A percentile compares a stretch with the other conserved stretches of the same genome.
These are phyloP conservation scores for Synanthedon vespiformis DNA, from an alignment of 2,888 invertebrate genomes.

Conservation along the genomic window DNA sequence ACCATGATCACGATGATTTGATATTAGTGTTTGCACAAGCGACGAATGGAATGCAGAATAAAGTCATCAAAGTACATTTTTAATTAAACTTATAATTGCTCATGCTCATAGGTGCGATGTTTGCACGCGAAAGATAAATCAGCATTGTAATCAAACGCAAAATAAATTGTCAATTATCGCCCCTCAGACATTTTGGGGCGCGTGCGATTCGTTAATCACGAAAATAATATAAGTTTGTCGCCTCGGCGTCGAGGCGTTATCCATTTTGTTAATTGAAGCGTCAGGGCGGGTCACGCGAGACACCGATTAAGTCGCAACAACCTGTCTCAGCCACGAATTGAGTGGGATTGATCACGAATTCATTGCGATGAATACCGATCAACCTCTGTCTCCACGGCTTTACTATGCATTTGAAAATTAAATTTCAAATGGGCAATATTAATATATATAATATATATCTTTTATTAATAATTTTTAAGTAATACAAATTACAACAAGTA, in stretches of 20 bases:
- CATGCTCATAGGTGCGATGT: background rate
- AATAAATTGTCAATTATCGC: conserved; percentile 12
- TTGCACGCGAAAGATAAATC: conserved; percentile 3
- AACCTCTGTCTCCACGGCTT: conserved; percentile 5
- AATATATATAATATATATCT: too few relatives aligned
- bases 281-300: conserved; percentile 41
- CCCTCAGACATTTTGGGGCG: conserved; percentile 6
- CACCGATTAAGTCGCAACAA: conserved; percentile 26
- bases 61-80: too few relatives aligned
- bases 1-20: too few relatives aligned
- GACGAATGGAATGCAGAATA: too few relatives aligned
- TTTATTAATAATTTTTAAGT: too few relatives aligned
- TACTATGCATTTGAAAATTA: background rate
- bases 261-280: conserved; percentile 57
- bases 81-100: too few relatives aligned
- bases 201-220: conserved; percentile 20
- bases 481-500: too few relatives aligned
- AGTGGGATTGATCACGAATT: conserved; percentile 46
- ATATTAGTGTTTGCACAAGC: too few relatives aligned
- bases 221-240: conserved; percentile 17
- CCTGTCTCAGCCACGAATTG: conserved; percentile 17
- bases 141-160: conserved; percentile 6
- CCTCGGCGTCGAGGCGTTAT: conserved; percentile 33
- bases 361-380: conserved; percentile 32
- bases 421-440: too few relatives aligned